phyloP scores from a whole-genome alignment of 1,140 invertebrate genomes.

The Hylaeus anthracinus region DNA sequence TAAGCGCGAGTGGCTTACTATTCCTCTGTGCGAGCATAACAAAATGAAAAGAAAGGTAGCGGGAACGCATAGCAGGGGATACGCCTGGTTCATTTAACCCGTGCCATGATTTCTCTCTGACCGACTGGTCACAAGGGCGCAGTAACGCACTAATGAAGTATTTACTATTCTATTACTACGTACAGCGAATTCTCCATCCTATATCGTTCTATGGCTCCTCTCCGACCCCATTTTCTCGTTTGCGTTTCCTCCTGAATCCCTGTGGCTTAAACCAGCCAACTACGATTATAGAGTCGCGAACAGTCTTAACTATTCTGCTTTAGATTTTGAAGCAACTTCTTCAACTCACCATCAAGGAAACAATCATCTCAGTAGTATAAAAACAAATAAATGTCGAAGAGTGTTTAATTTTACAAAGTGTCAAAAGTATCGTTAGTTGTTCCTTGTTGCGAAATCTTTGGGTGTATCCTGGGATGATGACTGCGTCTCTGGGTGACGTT shows the following conservation, averaged over 20 bases:
- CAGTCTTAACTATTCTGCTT: background rate
- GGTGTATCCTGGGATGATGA: no score
- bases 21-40: background rate
- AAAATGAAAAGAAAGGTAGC: background rate
- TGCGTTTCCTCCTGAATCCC: background rate
- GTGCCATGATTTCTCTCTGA: constrained; percentile 48
- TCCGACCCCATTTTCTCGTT: background rate
- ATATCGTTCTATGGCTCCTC: constrained; percentile 26
- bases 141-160: constrained; percentile 66
- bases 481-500: no score
- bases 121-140: constrained; percentile 50
- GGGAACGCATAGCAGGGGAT: constrained; percentile 3
- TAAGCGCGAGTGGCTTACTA: background rate
- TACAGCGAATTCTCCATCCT: constrained; percentile 36
- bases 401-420: no score
- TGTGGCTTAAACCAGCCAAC: background rate
- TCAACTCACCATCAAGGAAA: background rate
- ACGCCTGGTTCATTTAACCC: constrained; percentile 44
- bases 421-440: no score
- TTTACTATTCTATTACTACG: constrained; percentile 69
- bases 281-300: background rate
- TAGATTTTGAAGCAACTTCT: background rate
- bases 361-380: background rate
- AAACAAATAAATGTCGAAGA: no score
- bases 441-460: no score